Evolutionary conservation across 1,140 invertebrate species (phyloP).

Genomic region (Neocloeon triangulifer): DNA sequence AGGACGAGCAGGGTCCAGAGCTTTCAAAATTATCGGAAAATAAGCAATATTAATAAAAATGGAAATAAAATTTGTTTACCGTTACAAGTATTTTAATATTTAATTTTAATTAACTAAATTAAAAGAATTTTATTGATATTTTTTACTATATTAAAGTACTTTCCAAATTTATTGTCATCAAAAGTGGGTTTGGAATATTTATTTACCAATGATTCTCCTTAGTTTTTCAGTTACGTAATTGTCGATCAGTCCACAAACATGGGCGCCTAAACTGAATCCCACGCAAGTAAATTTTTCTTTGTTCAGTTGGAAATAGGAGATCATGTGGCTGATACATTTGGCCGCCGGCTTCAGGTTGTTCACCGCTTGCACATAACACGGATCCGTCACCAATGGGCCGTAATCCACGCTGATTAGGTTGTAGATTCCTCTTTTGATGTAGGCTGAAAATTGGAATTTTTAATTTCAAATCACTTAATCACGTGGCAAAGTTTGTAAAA

Average conservation of each 20-base stretch:
- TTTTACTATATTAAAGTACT: too few species aligned
- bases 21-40: too few species aligned
- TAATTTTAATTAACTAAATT: too few species aligned
- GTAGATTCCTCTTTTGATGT: constrained; percentile 35
- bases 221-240: constrained; percentile 37
- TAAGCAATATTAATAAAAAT: too few species aligned
- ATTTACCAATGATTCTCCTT: constrained; percentile 30
- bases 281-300: constrained; percentile 14
- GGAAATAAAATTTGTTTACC: too few species aligned
- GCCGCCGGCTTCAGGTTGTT: constrained; percentile 24
- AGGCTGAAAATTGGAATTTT: constrained; percentile 35
- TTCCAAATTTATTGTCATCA: too few species aligned
- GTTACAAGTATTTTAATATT: too few species aligned
- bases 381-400: constrained; percentile 34
- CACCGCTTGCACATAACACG: constrained; percentile 39
- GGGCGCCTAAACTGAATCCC: constrained; percentile 39
- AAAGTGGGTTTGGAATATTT: too few species aligned
- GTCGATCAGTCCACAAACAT: constrained; percentile 45
- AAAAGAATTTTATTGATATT: too few species aligned
- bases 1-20: constrained; percentile 47
- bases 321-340: constrained; percentile 27
- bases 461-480: background rate
- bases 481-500: too few species aligned
- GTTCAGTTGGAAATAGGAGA: constrained; percentile 29
- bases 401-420: constrained; percentile 59